Evolutionary conservation across 2,888 invertebrate genomes (phyloP).

Genomic region (Suillia variegata): DNA sequence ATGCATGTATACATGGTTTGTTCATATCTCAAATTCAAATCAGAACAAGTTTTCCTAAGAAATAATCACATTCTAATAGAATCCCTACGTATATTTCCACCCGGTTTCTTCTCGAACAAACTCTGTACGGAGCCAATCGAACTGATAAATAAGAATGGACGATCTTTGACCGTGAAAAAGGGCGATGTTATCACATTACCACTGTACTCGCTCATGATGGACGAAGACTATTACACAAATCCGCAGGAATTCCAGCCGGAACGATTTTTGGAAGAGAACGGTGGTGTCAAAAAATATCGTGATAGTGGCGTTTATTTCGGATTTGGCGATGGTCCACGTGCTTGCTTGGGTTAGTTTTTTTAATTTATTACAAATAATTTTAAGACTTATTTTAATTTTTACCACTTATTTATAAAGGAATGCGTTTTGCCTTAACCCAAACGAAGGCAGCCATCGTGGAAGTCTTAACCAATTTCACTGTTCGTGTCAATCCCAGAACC

Average conservation of each 20-base stretch:
- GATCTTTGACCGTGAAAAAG: constrained; percentile 35
- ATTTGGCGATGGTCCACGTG: constrained; percentile 57
- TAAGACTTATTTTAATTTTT: too few relatives aligned
- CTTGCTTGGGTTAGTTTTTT: constrained; percentile 46
- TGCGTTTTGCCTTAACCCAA: constrained; percentile 55
- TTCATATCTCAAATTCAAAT: too few relatives aligned
- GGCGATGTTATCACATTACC: constrained; percentile 45
- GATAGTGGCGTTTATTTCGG: constrained; percentile 49
- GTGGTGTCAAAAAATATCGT: constrained; percentile 45
- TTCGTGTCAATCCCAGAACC: constrained; percentile 51
- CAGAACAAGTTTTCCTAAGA: too few relatives aligned
- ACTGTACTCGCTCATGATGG: constrained; percentile 40
- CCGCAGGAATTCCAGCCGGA: constrained; percentile 50
- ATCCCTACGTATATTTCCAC: constrained; percentile 48
- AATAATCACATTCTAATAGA: too few relatives aligned
- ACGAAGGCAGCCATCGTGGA: constrained; percentile 53
- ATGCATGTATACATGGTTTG: constrained; percentile 55
- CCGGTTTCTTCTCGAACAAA: constrained; percentile 38
- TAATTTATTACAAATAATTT: too few relatives aligned
- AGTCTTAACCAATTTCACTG: constrained; percentile 50
- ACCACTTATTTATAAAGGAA: constrained; percentile 40
- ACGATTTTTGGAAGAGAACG: constrained; percentile 46
- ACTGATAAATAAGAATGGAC: constrained; percentile 43
- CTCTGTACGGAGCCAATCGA: constrained; percentile 47
- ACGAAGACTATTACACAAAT: constrained; percentile 47